Evolutionary conservation across 2,888 invertebrate genomes (phyloP).

Genomic region (Taphrorychus bicolor): DNA sequence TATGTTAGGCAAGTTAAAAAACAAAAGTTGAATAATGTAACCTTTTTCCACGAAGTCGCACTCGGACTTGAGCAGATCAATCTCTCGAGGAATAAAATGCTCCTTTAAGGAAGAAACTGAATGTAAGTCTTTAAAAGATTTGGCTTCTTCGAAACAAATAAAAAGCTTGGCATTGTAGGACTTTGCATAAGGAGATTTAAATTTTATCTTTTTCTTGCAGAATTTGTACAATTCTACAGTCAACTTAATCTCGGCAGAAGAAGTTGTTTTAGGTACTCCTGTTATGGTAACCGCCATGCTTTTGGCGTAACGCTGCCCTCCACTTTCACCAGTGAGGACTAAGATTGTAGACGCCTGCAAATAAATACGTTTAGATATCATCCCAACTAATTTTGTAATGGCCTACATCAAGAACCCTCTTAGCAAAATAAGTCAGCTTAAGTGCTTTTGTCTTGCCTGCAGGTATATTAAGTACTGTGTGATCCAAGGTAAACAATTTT

Average conservation of each 20-base stretch:
- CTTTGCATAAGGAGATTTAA: conserved; percentile 42
- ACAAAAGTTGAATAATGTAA: too few species aligned
- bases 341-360: conserved; percentile 37
- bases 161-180: conserved; percentile 40
- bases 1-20: too few species aligned
- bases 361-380: not conserved
- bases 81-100: conserved; percentile 38
- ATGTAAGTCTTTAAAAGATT: conserved; percentile 38
- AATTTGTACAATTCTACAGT: conserved; percentile 36
- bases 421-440: conserved; percentile 45
- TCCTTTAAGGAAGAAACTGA: conserved; percentile 4
- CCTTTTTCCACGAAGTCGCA: conserved; percentile 30
- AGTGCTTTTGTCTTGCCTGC: conserved; percentile 35
- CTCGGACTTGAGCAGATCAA: not conserved
- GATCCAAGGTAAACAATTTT: conserved; percentile 45
- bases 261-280: conserved; percentile 48
- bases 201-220: conserved; percentile 14
- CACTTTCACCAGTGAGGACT: conserved; percentile 49
- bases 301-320: conserved; percentile 48
- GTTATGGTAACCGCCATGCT: conserved; percentile 48
- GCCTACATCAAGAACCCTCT: conserved; percentile 19
- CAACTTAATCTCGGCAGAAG: conserved; percentile 41
- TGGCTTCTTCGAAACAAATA: conserved; percentile 35
- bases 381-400: too few species aligned
- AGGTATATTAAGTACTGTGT: conserved; percentile 27